A percentile compares a stretch with the other conserved stretches of the same genome.
Conservation (phyloP, 2,888 invertebrate species). For the Drosophila kanekoi region DNA sequence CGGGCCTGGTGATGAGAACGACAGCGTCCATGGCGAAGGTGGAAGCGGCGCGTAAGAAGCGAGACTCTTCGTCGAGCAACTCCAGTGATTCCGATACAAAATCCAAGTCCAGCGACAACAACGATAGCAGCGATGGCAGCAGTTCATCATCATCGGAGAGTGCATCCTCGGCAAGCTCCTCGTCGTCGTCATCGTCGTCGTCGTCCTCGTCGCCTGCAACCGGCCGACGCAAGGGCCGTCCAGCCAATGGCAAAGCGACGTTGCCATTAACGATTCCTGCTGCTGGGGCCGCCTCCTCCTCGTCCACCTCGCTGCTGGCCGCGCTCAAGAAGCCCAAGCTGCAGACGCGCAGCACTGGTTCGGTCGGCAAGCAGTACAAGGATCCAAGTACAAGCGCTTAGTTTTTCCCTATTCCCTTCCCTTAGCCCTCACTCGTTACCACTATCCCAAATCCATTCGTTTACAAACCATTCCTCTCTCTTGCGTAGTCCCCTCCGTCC, state of each 20-base stretch:
- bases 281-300: slow-evolving; percentile 22
- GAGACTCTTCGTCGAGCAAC: slow-evolving; percentile 34
- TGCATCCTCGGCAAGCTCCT: slow-evolving; percentile 34
- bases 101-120: slow-evolving; percentile 17
- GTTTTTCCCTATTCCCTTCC: neutral
- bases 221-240: slow-evolving; percentile 7
- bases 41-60: slow-evolving; percentile 5
- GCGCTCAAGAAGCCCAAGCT: slow-evolving; percentile 68
- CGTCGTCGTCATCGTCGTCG: slow-evolving; percentile 26
- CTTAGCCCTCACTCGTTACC: neutral
- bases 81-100: slow-evolving; percentile 51
- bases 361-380: slow-evolving; percentile 75
- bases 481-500: neutral
- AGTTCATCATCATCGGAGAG: slow-evolving; percentile 43
- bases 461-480: neutral
- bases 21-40: slow-evolving; percentile 4
- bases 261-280: neutral
- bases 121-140: slow-evolving; percentile 28
- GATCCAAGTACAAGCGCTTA: slow-evolving; percentile 82
- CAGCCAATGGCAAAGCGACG: slow-evolving; percentile 56
- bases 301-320: slow-evolving; percentile 51
- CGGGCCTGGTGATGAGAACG: neutral
- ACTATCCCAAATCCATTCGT: neutral
- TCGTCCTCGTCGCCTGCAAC: slow-evolving; percentile 13
- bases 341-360: slow-evolving; percentile 56